phyloP scores from a whole-genome alignment of 2,888 invertebrate species.

The Lutraria lutraria region DNA sequence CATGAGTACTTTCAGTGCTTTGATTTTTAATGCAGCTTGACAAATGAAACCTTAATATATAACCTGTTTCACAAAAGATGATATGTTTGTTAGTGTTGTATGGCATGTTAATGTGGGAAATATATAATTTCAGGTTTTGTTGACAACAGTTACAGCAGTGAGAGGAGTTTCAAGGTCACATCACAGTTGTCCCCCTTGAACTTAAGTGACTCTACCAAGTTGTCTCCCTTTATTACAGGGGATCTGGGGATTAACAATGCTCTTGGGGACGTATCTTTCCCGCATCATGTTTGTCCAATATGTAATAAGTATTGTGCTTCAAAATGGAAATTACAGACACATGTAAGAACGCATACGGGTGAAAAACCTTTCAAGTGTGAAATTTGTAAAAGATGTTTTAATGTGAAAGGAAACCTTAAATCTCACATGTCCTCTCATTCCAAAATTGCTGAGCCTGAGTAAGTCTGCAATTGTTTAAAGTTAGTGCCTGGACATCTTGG shows the following conservation, averaged over 20 bases:
- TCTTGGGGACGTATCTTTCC: neutral
- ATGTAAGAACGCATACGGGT: constrained; percentile 52
- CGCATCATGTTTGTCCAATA: constrained; percentile 16
- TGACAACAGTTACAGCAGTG: neutral
- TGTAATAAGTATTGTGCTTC: constrained; percentile 40
- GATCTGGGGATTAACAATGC: neutral
- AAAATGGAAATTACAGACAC: constrained; percentile 51
- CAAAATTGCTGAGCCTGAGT: neutral
- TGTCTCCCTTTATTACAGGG: neutral
- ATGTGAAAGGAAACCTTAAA: constrained; percentile 52
- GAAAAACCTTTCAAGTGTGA: constrained; percentile 51
- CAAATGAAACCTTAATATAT: too few species aligned
- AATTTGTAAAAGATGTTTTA: constrained; percentile 43
- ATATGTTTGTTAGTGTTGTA: too few species aligned
- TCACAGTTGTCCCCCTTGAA: constrained; percentile 4
- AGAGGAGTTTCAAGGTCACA: neutral
- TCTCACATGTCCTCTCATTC: constrained; percentile 21
- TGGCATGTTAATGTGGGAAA: neutral
- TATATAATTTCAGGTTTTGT: neutral
- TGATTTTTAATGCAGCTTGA: too few species aligned
- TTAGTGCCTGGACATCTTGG: too few species aligned
- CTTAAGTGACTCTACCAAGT: neutral
- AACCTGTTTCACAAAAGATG: too few species aligned
- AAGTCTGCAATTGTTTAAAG: too few species aligned
- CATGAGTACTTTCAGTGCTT: too few species aligned